phyloP scores from a whole-genome alignment of 2,797 vertebrate species.

The Cuculus canorus region DNA sequence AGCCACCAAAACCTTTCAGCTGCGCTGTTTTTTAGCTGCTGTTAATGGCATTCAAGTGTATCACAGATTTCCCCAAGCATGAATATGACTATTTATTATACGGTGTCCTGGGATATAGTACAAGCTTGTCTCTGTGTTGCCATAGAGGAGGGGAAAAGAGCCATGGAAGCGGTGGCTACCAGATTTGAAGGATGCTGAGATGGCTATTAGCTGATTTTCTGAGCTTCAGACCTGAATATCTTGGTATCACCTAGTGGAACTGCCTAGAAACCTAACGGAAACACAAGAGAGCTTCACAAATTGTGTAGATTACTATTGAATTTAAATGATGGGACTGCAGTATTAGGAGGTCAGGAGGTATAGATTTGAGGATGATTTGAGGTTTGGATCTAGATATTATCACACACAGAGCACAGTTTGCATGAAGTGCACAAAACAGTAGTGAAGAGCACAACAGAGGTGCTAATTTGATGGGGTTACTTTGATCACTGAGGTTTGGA shows the following conservation, averaged over 20 bases:
- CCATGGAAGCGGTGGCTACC: not conserved
- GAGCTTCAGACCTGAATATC: not conserved
- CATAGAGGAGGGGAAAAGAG: not conserved
- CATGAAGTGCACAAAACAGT: not conserved
- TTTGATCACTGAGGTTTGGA: not conserved
- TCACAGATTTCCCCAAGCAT: not conserved
- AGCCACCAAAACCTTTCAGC: not conserved
- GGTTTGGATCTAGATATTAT: not conserved
- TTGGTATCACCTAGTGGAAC: not conserved
- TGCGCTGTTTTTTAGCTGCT: not conserved
- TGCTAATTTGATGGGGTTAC: not conserved
- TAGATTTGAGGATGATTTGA: not conserved
- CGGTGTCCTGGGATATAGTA: not conserved
- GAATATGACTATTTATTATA: accelerated
- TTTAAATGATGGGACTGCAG: not conserved
- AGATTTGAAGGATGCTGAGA: not conserved
- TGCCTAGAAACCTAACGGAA: not conserved
- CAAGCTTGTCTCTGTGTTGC: not conserved
- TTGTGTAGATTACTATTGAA: not conserved
- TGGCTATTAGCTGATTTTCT: not conserved
- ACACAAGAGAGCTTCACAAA: not conserved
- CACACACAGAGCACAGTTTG: not conserved
- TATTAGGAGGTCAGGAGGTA: not conserved
- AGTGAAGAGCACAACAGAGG: not conserved
- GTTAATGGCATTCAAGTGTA: accelerated